Conservation (phyloP, 2,888 invertebrate species). For the Acronicta alni region DNA sequence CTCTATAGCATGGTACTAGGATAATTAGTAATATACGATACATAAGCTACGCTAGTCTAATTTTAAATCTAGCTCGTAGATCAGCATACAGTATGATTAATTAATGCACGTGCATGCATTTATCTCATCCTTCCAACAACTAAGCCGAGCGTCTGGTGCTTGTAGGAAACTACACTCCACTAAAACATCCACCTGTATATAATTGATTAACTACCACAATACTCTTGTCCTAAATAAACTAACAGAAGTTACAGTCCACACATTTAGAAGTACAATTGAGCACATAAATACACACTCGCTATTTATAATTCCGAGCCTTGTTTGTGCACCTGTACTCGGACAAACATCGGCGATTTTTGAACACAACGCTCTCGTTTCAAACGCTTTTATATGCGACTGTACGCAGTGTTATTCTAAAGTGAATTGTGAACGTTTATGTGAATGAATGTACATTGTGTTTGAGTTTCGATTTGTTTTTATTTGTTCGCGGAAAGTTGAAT, state of each 20-base stretch:
- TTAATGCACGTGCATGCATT: slow-evolving; percentile 37
- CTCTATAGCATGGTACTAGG: not conserved
- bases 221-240: slow-evolving; percentile 69
- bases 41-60: slow-evolving; percentile 3
- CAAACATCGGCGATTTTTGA: slow-evolving; percentile 62
- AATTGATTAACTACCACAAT: slow-evolving; percentile 56
- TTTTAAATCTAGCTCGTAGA: slow-evolving; percentile 14
- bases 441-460: slow-evolving; percentile 40
- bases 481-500: slow-evolving; percentile 20
- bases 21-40: not conserved
- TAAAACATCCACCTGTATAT: slow-evolving; percentile 44
- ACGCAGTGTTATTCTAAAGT: slow-evolving; percentile 29
- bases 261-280: slow-evolving; percentile 46
- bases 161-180: slow-evolving; percentile 22
- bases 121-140: slow-evolving; percentile 23
- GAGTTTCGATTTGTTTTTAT: slow-evolving; percentile 39
- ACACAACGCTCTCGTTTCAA: slow-evolving; percentile 40
- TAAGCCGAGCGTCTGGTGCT: slow-evolving; percentile 9
- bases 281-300: slow-evolving; percentile 58
- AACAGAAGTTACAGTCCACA: slow-evolving; percentile 53
- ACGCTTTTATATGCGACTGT: slow-evolving; percentile 43
- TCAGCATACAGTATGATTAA: slow-evolving; percentile 28
- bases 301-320: slow-evolving; percentile 62
- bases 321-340: slow-evolving; percentile 70
- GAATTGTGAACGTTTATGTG: slow-evolving; percentile 35